A percentile compares a stretch with the other conserved stretches of the same genome.
Evolutionary conservation across 2,888 invertebrate species (phyloP).

Genomic region (Aphidoletes aphidimyza): DNA sequence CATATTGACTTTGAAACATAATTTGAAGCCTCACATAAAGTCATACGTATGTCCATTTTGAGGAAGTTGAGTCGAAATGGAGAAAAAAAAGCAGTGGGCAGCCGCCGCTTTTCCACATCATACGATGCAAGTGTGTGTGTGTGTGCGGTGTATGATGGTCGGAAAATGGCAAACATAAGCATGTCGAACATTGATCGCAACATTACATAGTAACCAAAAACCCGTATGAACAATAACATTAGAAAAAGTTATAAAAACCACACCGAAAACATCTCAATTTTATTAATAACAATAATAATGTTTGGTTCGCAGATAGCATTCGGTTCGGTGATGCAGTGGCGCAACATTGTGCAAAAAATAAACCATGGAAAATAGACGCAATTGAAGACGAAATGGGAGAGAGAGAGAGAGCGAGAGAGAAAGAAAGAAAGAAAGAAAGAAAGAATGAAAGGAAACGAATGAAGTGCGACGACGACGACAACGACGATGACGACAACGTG

Average conservation of each 20-base stretch:
- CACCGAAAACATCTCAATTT: conserved; percentile 51
- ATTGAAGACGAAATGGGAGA: background rate
- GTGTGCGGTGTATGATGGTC: background rate
- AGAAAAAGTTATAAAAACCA: conserved; percentile 51
- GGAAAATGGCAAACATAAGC: conserved; percentile 10
- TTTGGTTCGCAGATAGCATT: conserved; percentile 33
- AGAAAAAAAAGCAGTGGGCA: background rate
- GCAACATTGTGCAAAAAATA: background rate
- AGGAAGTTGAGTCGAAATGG: background rate
- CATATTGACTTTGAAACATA: conserved; percentile 45
- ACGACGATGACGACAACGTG: background rate
- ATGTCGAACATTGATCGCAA: background rate
- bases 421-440: background rate
- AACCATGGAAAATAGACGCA: background rate
- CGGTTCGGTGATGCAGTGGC: background rate
- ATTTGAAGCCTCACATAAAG: background rate
- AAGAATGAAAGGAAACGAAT: too few relatives aligned
- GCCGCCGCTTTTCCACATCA: conserved; percentile 1
- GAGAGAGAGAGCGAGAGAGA: background rate
- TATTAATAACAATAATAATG: conserved; percentile 51
- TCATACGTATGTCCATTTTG: conserved; percentile 31
- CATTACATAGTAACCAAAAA: background rate
- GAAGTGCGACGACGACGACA: background rate
- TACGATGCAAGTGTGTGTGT: background rate
- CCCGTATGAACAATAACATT: conserved; percentile 35